phyloP scores from a whole-genome alignment of 2,797 vertebrate species.

The Sebastes hubbsi region DNA sequence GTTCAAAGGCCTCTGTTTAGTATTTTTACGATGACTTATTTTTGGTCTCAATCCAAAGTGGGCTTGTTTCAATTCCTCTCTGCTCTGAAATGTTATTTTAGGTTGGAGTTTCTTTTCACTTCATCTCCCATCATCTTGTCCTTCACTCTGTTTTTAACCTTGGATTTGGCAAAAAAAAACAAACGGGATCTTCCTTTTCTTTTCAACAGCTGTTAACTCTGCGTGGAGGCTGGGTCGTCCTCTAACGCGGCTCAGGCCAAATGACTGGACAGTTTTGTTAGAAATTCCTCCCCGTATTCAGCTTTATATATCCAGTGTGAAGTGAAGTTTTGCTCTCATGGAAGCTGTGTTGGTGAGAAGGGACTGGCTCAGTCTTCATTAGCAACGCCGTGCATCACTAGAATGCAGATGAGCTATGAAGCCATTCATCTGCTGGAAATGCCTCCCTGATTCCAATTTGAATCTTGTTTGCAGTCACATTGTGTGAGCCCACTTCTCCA shows the following conservation, averaged over 20 bases:
- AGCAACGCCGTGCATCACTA: constrained; percentile 72
- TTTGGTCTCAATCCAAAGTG: constrained; percentile 50
- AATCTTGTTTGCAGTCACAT: constrained; percentile 83
- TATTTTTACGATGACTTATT: constrained; percentile 53
- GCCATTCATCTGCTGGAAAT: constrained; percentile 82
- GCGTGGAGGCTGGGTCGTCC: background rate
- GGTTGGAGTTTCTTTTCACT: constrained; percentile 10
- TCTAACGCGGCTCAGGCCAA: constrained; percentile 12
- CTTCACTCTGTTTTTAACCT: constrained; percentile 35
- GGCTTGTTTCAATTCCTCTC: constrained; percentile 30
- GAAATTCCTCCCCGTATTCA: constrained; percentile 28
- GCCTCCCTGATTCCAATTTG: constrained; percentile 82
- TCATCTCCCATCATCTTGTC: constrained; percentile 29
- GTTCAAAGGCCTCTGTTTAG: constrained; percentile 51
- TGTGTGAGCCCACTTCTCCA: constrained; percentile 79
- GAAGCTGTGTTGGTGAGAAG: constrained; percentile 56
- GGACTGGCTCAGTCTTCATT: constrained; percentile 79
- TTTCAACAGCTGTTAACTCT: constrained; percentile 33
- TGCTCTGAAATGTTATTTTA: constrained; percentile 35
- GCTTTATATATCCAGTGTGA: constrained; percentile 41
- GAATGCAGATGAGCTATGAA: constrained; percentile 83
- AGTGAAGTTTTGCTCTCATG: constrained; percentile 55
- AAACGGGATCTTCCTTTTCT: constrained; percentile 20
- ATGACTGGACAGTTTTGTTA: constrained; percentile 34
- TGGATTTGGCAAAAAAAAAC: background rate